Conservation (phyloP, 2,797 vertebrate species). For the Streptopelia turtur region DNA sequence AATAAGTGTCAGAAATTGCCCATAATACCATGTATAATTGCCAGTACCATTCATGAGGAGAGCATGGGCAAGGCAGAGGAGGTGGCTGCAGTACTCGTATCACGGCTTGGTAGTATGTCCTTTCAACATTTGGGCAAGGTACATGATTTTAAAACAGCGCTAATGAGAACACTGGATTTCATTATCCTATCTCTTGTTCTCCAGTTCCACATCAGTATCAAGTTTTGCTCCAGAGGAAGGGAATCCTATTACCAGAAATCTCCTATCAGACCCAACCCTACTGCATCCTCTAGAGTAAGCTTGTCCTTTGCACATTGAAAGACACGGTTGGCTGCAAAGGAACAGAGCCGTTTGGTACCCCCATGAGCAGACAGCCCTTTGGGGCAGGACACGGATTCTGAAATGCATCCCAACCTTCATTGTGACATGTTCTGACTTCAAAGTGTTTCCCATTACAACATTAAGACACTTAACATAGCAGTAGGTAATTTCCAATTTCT, state of each 20-base stretch:
- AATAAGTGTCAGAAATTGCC: not conserved
- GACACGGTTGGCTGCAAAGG: not conserved
- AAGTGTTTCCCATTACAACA: not conserved
- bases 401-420: not conserved
- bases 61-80: not conserved
- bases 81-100: not conserved
- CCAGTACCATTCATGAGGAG: not conserved
- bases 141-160: not conserved
- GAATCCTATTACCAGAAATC: not conserved
- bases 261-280: not conserved
- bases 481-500: not conserved
- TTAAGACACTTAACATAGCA: not conserved
- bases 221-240: not conserved
- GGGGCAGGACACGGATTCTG: not conserved
- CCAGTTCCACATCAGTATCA: rapidly evolving
- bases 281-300: not conserved
- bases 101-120: not conserved
- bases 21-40: not conserved
- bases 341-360: rapidly evolving
- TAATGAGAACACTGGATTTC: not conserved
- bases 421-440: not conserved
- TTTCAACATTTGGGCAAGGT: not conserved
- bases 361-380: not conserved
- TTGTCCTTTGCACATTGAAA: not conserved
- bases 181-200: not conserved